These are phyloP conservation scores for Egretta garzetta DNA, from an alignment of 2,113 vertebrate genomes.

Conservation along the genomic window DNA sequence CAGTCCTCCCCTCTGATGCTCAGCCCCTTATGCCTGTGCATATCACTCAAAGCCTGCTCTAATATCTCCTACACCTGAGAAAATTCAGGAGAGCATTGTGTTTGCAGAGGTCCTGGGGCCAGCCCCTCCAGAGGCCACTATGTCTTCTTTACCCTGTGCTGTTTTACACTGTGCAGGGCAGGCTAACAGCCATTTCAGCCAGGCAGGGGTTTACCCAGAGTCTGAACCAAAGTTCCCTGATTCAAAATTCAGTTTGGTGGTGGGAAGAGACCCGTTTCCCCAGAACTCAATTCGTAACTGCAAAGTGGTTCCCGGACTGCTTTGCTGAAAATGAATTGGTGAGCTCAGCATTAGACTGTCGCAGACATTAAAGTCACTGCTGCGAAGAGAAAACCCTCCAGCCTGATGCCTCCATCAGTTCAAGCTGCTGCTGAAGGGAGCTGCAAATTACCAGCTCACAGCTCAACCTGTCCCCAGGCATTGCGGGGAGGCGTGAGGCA, in stretches of 20 bases:
- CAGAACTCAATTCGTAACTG: background rate
- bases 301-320: background rate
- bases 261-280: background rate
- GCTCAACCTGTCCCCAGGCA: background rate
- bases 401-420: background rate
- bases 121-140: accelerated
- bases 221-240: background rate
- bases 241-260: background rate
- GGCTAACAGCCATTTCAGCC: background rate
- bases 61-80: background rate
- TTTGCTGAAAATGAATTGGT: background rate
- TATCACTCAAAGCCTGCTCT: background rate
- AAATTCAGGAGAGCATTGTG: background rate
- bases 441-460: background rate
- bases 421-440: background rate
- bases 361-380: background rate
- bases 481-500: background rate
- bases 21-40: background rate
- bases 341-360: background rate
- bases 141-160: background rate
- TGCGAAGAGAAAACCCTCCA: background rate
- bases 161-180: background rate
- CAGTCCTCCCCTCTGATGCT: background rate
- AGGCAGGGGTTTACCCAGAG: background rate
- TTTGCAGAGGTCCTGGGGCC: background rate